A percentile compares a stretch with the other conserved stretches of the same genome.
Conservation (phyloP, 2,888 invertebrate genomes). For the Oxyteleia sp. region DNA sequence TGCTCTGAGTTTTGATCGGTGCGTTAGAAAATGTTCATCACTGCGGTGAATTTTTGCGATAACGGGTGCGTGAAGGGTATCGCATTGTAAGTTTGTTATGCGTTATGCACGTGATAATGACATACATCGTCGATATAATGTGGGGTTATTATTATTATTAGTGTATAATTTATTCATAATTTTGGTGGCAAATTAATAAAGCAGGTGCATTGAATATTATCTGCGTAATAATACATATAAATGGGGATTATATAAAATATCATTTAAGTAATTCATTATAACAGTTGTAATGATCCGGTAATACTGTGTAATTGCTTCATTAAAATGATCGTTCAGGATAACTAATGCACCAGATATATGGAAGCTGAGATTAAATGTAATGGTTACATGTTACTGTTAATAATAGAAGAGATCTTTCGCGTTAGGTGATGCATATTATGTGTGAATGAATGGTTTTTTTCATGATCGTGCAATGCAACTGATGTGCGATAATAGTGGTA, state of each 20-base stretch:
- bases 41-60: background rate
- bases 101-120: constrained; percentile 28
- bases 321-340: constrained; percentile 48
- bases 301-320: constrained; percentile 53
- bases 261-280: constrained; percentile 55
- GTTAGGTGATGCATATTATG: background rate
- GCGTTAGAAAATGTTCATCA: background rate
- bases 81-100: background rate
- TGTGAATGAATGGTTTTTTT: background rate
- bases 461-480: too few relatives aligned
- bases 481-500: too few relatives aligned
- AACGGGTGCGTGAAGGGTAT: background rate
- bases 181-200: constrained; percentile 40
- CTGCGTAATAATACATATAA: constrained; percentile 37
- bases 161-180: constrained; percentile 41
- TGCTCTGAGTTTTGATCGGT: background rate
- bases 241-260: constrained; percentile 53
- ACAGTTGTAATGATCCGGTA: constrained; percentile 44
- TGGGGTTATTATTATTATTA: constrained; percentile 29
- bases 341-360: constrained; percentile 39
- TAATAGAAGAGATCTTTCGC: constrained; percentile 16
- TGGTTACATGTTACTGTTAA: constrained; percentile 36
- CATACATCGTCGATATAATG: constrained; percentile 27
- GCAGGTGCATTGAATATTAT: constrained; percentile 34
- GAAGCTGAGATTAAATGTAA: constrained; percentile 35